These are phyloP conservation scores for Tenualosa thibaudeaui DNA, from an alignment of 2,797 vertebrate genomes.

Conservation along the genomic window DNA sequence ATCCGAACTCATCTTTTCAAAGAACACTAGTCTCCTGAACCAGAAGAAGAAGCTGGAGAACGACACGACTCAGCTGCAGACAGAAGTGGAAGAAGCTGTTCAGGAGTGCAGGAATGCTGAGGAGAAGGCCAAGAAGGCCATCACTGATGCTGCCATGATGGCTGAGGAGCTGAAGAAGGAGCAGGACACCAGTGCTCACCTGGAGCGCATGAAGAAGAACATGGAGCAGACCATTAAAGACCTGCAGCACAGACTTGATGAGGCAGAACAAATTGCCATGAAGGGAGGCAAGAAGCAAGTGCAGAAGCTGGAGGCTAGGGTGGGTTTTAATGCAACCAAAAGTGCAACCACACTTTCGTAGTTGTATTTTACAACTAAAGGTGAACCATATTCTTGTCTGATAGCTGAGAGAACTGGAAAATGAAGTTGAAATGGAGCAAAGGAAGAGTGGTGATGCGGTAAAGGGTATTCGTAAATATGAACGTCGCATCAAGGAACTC, in stretches of 20 bases:
- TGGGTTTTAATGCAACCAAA: neutral
- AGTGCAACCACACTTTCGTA: neutral
- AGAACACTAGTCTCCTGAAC: constrained; percentile 86
- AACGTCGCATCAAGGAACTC: constrained; percentile 75
- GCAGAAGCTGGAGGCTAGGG: constrained; percentile 86
- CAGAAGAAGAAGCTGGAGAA: constrained; percentile 85
- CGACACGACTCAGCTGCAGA: constrained; percentile 75
- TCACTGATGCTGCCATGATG: constrained; percentile 85
- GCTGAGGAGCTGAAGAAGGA: constrained; percentile 89
- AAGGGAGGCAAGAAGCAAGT: constrained; percentile 92
- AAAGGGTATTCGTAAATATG: constrained; percentile 74
- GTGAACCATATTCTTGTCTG: constrained; percentile 22
- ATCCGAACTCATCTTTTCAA: neutral
- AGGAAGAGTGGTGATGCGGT: constrained; percentile 66
- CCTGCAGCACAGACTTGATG: constrained; percentile 85
- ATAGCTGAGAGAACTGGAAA: constrained; percentile 71
- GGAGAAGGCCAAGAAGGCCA: constrained; percentile 86
- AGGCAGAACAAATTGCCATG: constrained; percentile 88
- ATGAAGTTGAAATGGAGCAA: constrained; percentile 71
- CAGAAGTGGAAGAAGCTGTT: constrained; percentile 78
- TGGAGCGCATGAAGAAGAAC: constrained; percentile 92
- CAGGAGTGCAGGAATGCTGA: constrained; percentile 84
- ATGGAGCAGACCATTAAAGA: constrained; percentile 91
- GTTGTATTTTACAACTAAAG: neutral
- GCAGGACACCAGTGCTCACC: constrained; percentile 87